Conservation (phyloP, 2,888 invertebrate species). For the Drosophila vallismaia region DNA sequence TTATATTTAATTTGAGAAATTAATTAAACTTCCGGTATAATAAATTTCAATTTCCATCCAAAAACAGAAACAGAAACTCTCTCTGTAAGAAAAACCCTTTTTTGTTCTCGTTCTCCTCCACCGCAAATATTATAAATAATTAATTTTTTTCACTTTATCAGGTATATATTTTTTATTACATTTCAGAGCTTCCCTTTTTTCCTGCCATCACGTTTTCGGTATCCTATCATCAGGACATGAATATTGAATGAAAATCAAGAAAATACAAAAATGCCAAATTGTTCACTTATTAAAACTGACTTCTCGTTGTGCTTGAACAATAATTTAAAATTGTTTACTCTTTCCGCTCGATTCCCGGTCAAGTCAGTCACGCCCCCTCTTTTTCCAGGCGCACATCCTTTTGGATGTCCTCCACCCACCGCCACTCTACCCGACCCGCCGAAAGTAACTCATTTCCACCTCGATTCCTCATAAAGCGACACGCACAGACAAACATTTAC, state of each 20-base stretch:
- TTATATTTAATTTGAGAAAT: neutral
- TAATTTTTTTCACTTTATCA: neutral
- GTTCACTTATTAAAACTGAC: slow-evolving; percentile 38
- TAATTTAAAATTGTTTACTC: slow-evolving; percentile 42
- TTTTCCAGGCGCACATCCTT: slow-evolving; percentile 5
- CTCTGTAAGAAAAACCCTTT: neutral
- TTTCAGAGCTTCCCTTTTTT: too few species aligned
- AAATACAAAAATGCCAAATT: slow-evolving; percentile 24
- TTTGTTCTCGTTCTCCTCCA: too few species aligned
- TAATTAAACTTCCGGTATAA: neutral
- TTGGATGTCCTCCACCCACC: neutral
- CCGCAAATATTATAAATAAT: neutral
- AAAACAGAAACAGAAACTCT: neutral
- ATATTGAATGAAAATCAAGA: slow-evolving; percentile 11
- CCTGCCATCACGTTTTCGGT: neutral
- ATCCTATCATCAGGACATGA: neutral
- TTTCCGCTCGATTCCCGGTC: slow-evolving; percentile 29
- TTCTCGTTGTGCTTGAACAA: slow-evolving; percentile 28
- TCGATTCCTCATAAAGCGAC: slow-evolving; percentile 33
- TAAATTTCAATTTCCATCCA: neutral
- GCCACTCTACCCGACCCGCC: too few species aligned
- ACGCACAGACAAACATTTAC: slow-evolving; percentile 40
- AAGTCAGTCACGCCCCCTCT: slow-evolving; percentile 8
- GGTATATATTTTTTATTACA: too few species aligned
- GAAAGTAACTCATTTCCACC: slow-evolving; percentile 48